These are phyloP conservation scores for Dolichallabes microphthalmus DNA, from an alignment of 2,113 vertebrate genomes.

Conservation along the genomic window DNA sequence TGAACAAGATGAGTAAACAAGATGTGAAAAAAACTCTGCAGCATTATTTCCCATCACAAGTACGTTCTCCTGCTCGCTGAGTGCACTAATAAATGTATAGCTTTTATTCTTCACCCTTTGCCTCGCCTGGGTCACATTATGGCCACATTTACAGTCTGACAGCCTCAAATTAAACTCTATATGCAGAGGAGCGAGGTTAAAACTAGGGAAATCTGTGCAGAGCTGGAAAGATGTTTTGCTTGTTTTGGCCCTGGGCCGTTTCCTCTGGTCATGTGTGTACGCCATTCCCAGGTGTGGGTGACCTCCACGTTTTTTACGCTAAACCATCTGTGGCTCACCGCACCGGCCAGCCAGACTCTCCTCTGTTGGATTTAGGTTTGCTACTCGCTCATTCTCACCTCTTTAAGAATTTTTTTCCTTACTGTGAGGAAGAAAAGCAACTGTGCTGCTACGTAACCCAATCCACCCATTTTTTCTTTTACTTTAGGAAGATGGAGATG, in stretches of 20 bases:
- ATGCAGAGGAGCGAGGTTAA: background rate
- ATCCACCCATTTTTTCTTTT: background rate
- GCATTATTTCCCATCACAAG: background rate
- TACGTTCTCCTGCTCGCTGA: background rate
- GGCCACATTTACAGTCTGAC: constrained; percentile 39
- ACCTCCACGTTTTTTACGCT: constrained; percentile 71
- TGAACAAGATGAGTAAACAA: background rate
- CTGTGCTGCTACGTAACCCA: constrained; percentile 15
- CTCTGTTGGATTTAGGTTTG: constrained; percentile 60
- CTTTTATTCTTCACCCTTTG: background rate
- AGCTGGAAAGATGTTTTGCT: constrained; percentile 83
- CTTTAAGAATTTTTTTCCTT: constrained; percentile 38
- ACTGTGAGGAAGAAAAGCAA: constrained; percentile 22
- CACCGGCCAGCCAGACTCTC: constrained; percentile 60
- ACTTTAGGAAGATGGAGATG: constrained; percentile 14
- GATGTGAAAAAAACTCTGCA: background rate
- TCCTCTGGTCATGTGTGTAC: constrained; percentile 73
- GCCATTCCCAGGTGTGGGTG: constrained; percentile 79
- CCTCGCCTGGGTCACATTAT: constrained; percentile 23
- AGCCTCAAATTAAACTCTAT: constrained; percentile 35
- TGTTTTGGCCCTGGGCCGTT: constrained; percentile 77
- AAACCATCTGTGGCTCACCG: constrained; percentile 71
- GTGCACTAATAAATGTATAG: background rate
- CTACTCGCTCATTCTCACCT: constrained; percentile 47
- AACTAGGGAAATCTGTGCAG: constrained; percentile 43